Evolutionary conservation across 2,797 vertebrate species (phyloP), one percentile per base, ranked within the genome.

Genomic region (Tragelaphus eurycerus): DNA sequence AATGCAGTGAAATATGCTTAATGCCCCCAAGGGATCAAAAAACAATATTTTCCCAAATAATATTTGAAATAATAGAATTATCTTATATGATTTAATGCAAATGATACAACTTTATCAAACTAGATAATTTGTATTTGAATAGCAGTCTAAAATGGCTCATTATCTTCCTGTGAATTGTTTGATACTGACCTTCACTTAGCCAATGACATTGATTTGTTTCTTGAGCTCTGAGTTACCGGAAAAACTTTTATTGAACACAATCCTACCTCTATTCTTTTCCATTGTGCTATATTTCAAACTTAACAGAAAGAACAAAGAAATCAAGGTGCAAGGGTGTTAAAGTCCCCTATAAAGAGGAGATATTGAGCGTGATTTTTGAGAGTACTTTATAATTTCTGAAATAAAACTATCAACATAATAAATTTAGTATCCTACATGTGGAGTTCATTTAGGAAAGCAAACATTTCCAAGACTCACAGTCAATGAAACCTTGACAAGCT

Each of bases 231-330:
- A 85, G 16, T 84, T 78, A 81, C 1, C 3, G 15, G 54, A 92
- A 94, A 52, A 93, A 60, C 13, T 13, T 93, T 96, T 81, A 84
- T 19, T 93, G 50, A 95, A 86, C n/a, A 92, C 27, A 21, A 29
- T 60, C 4, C 27, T 93, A 59, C 16, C 16, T 92, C 50, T 55
- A 34, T 31, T 21, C 57, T 93, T 92, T 95, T 9, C 25, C 27
- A n/a, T 3, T n/a, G 15, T 79, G 16, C 48, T 85, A 5, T 86
- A 86, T 95, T 93, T 93, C 88, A 91, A 71, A 71, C 54, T 3
- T 59, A 84, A 95, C 9, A 6, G 16, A 93, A 96, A 87, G 21
- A 93, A 87, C 6, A 71, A 94, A 91, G 21, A 82, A 89, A 88
- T 60, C 6, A 82, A 84, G 19, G 25, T 29, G 7, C 43, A 84